A percentile compares a stretch with the other conserved stretches of the same genome.
Conservation (phyloP, 2,888 invertebrate genomes). For the Drosophila atroscutellata region DNA sequence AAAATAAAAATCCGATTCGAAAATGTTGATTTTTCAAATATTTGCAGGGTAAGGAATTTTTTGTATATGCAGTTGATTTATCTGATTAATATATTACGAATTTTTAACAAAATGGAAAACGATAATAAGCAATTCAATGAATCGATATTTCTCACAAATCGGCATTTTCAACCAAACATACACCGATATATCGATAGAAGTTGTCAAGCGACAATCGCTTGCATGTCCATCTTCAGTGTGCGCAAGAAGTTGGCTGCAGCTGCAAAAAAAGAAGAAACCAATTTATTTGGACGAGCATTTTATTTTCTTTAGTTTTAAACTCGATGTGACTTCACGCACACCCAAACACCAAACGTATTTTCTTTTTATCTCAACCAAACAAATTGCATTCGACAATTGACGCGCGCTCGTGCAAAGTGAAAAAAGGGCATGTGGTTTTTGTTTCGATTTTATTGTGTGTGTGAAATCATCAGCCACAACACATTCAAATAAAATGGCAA, state of each 20-base stretch:
- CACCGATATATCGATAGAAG: constrained; percentile 15
- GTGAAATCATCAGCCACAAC: constrained; percentile 72
- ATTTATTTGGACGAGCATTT: constrained; percentile 36
- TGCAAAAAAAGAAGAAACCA: constrained; percentile 39
- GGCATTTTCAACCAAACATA: neutral
- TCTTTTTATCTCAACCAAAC: constrained; percentile 51
- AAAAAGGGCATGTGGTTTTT: constrained; percentile 63
- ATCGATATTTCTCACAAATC: neutral
- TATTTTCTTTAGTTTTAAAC: constrained; percentile 56
- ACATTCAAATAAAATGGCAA: constrained; percentile 76
- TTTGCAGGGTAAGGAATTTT: too few species aligned
- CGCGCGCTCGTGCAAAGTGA: constrained; percentile 38
- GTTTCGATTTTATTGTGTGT: constrained; percentile 55
- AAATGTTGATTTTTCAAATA: constrained; percentile 13
- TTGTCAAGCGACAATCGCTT: constrained; percentile 14
- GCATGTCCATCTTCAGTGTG: constrained; percentile 27
- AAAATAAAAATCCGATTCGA: constrained; percentile 49
- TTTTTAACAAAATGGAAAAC: neutral
- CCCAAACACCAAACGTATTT: constrained; percentile 44
- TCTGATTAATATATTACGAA: neutral
- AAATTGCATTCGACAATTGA: constrained; percentile 35
- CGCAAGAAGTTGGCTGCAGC: constrained; percentile 59
- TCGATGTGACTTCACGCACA: constrained; percentile 49
- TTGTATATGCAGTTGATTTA: neutral
- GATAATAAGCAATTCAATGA: too few species aligned